Evolutionary conservation across 2,113 vertebrate genomes (phyloP).

Genomic region (Aleadryas rufinucha): DNA sequence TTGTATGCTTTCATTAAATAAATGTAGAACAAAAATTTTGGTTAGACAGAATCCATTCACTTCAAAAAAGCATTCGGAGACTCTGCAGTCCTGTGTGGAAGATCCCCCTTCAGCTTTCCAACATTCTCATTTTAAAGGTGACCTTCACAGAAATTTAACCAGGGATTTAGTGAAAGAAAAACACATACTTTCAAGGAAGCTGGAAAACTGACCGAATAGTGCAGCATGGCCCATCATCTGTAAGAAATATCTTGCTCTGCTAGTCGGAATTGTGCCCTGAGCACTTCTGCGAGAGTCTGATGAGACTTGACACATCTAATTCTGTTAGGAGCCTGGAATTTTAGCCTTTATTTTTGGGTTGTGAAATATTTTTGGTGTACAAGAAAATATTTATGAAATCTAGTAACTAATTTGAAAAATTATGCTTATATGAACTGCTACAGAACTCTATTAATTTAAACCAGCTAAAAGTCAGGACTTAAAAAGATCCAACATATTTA

Average conservation of each 20-base stretch:
- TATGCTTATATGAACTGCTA: background rate
- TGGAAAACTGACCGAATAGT: background rate
- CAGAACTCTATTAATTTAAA: background rate
- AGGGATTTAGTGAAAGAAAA: background rate
- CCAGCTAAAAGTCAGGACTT: background rate
- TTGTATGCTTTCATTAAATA: background rate
- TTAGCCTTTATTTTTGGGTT: background rate
- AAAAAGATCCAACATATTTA: background rate
- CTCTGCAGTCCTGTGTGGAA: background rate
- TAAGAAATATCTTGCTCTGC: background rate
- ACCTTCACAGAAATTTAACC: slow-evolving; percentile 1
- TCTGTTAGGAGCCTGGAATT: background rate
- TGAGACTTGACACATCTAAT: slow-evolving; percentile 43
- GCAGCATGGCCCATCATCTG: background rate
- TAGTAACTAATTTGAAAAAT: background rate
- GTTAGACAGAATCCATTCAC: background rate
- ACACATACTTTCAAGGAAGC: background rate
- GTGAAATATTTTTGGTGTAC: background rate
- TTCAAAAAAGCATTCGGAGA: background rate
- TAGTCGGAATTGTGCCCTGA: slow-evolving; percentile 12
- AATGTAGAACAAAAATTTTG: background rate
- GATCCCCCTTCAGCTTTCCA: background rate
- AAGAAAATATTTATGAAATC: background rate
- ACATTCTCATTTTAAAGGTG: background rate
- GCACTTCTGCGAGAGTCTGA: slow-evolving; percentile 17